Percentiles rank a stretch among this genome's conserved stretches.
These are phyloP conservation scores for Carabus problematicus DNA, from an alignment of 2,888 invertebrate species.

Conservation along the genomic window DNA sequence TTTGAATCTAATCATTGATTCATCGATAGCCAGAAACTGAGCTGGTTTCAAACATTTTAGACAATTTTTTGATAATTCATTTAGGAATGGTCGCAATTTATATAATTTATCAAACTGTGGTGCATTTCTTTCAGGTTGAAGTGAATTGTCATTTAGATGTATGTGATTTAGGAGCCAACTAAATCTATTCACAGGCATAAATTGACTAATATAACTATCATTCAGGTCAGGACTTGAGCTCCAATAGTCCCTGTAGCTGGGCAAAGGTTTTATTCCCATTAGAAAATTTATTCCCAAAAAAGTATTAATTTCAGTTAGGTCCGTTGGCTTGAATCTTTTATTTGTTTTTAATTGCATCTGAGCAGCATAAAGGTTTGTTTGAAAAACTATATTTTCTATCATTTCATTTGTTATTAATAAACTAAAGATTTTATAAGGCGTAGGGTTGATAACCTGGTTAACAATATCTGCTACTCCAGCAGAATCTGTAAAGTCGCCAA, in stretches of 20 bases:
- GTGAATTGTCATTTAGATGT: constrained; percentile 3
- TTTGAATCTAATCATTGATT: too few relatives aligned
- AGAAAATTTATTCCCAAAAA: constrained; percentile 21
- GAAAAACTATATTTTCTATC: constrained; percentile 5
- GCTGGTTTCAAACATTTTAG: neutral
- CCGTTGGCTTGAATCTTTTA: constrained; percentile 8
- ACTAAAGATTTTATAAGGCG: too few relatives aligned
- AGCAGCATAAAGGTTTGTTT: constrained; percentile 8
- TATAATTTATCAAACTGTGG: constrained; percentile 16
- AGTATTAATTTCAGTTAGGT: constrained; percentile 5
- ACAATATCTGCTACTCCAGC: too few relatives aligned
- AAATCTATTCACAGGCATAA: constrained; percentile 8
- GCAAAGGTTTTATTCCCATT: constrained; percentile 13
- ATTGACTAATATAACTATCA: constrained; percentile 3
- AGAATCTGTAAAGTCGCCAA: too few relatives aligned
- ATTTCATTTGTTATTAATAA: too few relatives aligned
- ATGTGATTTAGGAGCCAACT: constrained; percentile 9
- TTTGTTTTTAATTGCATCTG: constrained; percentile 2
- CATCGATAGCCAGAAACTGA: too few relatives aligned
- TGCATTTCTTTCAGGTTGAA: neutral
- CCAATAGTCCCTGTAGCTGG: constrained; percentile 21
- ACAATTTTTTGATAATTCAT: constrained; percentile 5
- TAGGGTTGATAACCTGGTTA: too few relatives aligned
- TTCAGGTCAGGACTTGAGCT: neutral
- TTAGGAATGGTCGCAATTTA: neutral